Conservation (phyloP, 2,888 invertebrate species). For the Dryobotodes eremita region DNA sequence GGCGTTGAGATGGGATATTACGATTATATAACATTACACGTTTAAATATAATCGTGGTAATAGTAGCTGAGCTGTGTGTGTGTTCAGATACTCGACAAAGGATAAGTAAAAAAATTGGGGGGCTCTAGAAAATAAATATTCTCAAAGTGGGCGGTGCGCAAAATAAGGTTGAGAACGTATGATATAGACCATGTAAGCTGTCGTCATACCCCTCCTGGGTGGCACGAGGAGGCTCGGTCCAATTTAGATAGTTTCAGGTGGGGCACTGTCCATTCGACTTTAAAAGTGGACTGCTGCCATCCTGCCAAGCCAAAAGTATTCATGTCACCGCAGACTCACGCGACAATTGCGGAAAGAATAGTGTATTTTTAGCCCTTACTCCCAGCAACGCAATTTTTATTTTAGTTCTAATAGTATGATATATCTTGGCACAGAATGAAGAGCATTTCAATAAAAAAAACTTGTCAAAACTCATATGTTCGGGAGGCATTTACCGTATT, state of each 20-base stretch:
- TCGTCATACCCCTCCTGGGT: too few species aligned
- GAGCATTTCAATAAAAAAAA: conserved; percentile 9
- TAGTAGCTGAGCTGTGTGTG: too few species aligned
- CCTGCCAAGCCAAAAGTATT: conserved; percentile 1
- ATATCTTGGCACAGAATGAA: conserved; percentile 32
- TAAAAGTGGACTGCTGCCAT: not conserved
- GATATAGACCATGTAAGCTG: not conserved
- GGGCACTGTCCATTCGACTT: not conserved
- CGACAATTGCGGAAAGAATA: not conserved
- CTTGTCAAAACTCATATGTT: not conserved
- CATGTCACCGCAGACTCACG: not conserved
- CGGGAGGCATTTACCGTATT: not conserved
- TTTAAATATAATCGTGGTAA: too few species aligned
- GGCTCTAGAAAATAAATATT: too few species aligned
- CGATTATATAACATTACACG: too few species aligned
- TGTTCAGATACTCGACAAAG: too few species aligned
- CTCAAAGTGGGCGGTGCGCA: too few species aligned
- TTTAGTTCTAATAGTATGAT: not conserved
- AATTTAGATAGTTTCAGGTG: not conserved
- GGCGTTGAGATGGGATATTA: too few species aligned
- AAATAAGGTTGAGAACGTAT: too few species aligned
- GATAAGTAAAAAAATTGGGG: too few species aligned
- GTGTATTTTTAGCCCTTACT: conserved; percentile 4
- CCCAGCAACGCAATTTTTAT: conserved; percentile 2
- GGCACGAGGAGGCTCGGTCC: not conserved